Conservation (phyloP, 2,888 invertebrate species). For the Watsonalla binaria region DNA sequence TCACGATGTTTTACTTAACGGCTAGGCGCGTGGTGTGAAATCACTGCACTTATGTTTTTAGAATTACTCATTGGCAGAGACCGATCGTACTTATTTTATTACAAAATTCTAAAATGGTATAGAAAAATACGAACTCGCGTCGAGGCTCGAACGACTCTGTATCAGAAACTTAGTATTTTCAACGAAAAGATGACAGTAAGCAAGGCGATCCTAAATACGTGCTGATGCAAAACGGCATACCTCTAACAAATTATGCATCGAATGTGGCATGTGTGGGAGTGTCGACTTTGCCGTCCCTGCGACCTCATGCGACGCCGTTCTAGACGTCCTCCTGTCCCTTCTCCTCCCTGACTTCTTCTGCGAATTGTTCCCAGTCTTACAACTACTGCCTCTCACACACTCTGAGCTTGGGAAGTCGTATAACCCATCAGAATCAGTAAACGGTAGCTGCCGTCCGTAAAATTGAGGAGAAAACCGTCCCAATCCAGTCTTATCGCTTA, state of each 20-base stretch:
- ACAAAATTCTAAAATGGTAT: too few relatives aligned
- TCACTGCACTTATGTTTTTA: too few relatives aligned
- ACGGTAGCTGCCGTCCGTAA: conserved; percentile 83
- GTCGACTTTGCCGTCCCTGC: conserved; percentile 75
- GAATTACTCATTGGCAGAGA: too few relatives aligned
- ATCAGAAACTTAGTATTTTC: not conserved
- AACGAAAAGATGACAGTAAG: not conserved
- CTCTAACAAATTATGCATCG: conserved; percentile 80
- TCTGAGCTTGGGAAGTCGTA: conserved; percentile 90
- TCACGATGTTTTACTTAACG: too few relatives aligned
- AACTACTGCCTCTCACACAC: conserved; percentile 77
- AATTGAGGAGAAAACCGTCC: conserved; percentile 85
- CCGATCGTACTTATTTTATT: too few relatives aligned
- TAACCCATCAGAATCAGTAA: conserved; percentile 88
- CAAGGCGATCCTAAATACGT: too few relatives aligned
- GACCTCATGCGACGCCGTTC: conserved; percentile 69
- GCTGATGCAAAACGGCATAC: conserved; percentile 39
- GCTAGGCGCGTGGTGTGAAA: too few relatives aligned
- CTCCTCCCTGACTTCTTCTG: conserved; percentile 81
- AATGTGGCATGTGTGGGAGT: conserved; percentile 73
- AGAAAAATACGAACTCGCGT: too few relatives aligned
- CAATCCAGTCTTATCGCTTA: conserved; percentile 84
- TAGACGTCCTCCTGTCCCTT: conserved; percentile 79
- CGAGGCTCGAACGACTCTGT: too few relatives aligned
- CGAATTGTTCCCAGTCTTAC: conserved; percentile 64